Base-by-base conservation (phyloP, 2,797 vertebrate species). In the Benthosema pterotum region DNA sequence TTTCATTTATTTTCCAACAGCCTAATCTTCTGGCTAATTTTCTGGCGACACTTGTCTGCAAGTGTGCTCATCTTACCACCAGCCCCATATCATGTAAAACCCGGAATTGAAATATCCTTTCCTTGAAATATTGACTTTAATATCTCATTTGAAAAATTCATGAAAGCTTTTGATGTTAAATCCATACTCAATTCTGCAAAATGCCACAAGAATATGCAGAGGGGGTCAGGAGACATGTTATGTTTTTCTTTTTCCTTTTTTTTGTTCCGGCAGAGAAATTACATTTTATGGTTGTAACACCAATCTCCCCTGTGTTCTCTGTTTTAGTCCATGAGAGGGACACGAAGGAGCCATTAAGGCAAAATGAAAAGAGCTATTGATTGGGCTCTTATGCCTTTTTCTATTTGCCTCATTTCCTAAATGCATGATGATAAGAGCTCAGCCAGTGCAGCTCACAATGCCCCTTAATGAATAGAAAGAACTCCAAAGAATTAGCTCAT, bases 351-450 rank as follows among this genome's bases (percentile, higher is more conserved):
- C 94, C 95, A 96, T 99, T 98, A 98, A 94, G 91, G 89, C 88
- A 85, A 95, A 97, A 98, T 97, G 95, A 98, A 98, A 97, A 98
- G 95, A 95, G 94, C 94, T 99, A 99, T 99, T 98, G 97, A 99
- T 99, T 98, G 96, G 95, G 91, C 93, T 95, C 93, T 94, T 96
- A 96, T 97, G 97, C 94, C 94, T 94, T 93, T n/a, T 94, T 94
- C 93, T 95, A 94, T 95, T 94, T 94, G 92, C 95, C 93, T 94
- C 95, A 91, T 90, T 96, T 95, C 94, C 94, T 96, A 97, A 98
- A 96, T 96, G 94, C 94, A 96, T 91, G 92, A 94, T 96, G 98
- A 97, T 96, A 95, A 94, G 94, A 92, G 92, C 93, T 95, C 92
- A 94, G 94, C 94, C 91, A 93, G 89, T 92, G 91, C 92, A 91